Conservation (phyloP, 2,888 invertebrate genomes). For the Nomada ferruginata region DNA sequence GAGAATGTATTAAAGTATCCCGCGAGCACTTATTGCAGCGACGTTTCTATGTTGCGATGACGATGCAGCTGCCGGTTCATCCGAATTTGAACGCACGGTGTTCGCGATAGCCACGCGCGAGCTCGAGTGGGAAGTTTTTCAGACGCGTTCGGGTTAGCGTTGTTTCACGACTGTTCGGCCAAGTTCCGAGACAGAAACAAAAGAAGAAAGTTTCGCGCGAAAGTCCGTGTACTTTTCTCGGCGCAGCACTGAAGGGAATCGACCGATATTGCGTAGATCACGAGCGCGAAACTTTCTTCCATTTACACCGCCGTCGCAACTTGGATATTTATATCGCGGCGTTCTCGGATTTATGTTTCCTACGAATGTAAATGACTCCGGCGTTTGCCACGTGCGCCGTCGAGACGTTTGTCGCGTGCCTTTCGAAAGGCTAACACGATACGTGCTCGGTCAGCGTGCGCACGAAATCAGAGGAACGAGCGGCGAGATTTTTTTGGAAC, state of each 20-base stretch:
- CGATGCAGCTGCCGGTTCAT: constrained; percentile 16
- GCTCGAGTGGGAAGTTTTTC: constrained; percentile 15
- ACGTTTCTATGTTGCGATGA: no score
- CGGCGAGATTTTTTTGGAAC: constrained; percentile 30
- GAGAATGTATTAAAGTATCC: no score
- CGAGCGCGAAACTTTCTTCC: constrained; percentile 4
- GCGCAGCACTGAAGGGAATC: constrained; percentile 26
- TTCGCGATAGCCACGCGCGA: constrained; percentile 27
- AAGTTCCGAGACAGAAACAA: constrained; percentile 55
- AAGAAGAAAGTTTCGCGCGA: constrained; percentile 47
- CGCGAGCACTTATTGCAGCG: no score
- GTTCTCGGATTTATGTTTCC: constrained; percentile 12
- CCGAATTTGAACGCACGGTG: constrained; percentile 25
- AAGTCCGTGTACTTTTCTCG: constrained; percentile 32
- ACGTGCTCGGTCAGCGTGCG: neutral
- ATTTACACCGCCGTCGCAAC: neutral
- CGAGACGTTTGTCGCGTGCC: constrained; percentile 21
- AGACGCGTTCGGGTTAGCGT: constrained; percentile 42
- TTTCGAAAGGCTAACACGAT: neutral
- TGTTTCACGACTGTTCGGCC: neutral
- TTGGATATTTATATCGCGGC: neutral
- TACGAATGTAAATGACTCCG: neutral
- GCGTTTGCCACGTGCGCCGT: neutral
- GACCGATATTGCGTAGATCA: constrained; percentile 36
- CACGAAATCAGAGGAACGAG: neutral